phyloP scores from a whole-genome alignment of 2,797 vertebrate genomes.

The Florisuga fusca region DNA sequence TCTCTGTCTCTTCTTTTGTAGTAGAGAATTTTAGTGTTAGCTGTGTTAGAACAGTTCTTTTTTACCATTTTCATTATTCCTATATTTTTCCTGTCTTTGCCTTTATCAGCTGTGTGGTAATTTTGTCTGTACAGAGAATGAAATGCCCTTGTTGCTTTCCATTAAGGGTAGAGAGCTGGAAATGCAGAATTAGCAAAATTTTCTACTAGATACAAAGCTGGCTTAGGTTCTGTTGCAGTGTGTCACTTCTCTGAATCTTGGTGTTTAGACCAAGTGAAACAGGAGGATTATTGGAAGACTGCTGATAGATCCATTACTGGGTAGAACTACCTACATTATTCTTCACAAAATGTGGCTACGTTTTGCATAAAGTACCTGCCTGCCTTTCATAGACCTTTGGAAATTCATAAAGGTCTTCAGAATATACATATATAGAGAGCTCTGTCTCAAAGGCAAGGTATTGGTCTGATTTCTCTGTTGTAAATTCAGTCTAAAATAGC shows the following conservation, averaged over 20 bases:
- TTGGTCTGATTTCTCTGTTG: not conserved
- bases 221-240: not conserved
- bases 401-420: not conserved
- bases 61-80: not conserved
- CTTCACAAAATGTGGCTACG: not conserved
- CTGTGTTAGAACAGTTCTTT: not conserved
- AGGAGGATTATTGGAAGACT: not conserved
- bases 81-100: not conserved
- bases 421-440: not conserved
- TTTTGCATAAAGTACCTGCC: not conserved
- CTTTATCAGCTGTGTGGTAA: not conserved
- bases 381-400: not conserved
- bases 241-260: not conserved
- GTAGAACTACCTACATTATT: not conserved
- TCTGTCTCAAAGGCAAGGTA: not conserved
- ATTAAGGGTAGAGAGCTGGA: not conserved
- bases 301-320: not conserved
- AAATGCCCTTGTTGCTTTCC: not conserved
- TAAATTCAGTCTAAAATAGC: not conserved
- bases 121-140: not conserved
- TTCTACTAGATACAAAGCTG: not conserved
- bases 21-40: not conserved
- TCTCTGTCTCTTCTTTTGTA: not conserved
- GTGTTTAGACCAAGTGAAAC: not conserved
- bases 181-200: not conserved